phyloP scores from a whole-genome alignment of 1,140 invertebrate genomes.

The Sitodiplosis mosellana region DNA sequence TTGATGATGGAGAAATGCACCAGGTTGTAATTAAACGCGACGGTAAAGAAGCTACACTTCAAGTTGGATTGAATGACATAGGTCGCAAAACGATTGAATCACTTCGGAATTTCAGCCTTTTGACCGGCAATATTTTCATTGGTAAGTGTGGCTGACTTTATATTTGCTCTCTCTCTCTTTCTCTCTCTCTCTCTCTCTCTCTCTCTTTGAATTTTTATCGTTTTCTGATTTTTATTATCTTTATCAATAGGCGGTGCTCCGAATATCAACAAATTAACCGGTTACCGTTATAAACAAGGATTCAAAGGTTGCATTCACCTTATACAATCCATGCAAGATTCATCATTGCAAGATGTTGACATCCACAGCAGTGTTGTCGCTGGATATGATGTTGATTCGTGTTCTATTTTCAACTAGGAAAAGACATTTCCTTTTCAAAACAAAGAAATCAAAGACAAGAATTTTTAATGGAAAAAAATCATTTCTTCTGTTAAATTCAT shows the following conservation, averaged over 20 bases:
- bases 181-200: background rate
- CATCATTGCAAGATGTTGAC: slow-evolving; percentile 47
- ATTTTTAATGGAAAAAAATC: too few relatives aligned
- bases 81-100: slow-evolving; percentile 41
- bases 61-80: slow-evolving; percentile 38
- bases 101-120: slow-evolving; percentile 51
- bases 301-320: slow-evolving; percentile 76
- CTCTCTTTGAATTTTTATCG: slow-evolving; percentile 7
- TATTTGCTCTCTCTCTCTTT: background rate
- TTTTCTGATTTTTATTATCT: too few relatives aligned
- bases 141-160: slow-evolving; percentile 32
- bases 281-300: slow-evolving; percentile 44
- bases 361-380: slow-evolving; percentile 44
- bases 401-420: too few relatives aligned
- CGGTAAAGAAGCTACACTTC: slow-evolving; percentile 46
- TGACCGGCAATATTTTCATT: slow-evolving; percentile 66
- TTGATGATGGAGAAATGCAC: slow-evolving; percentile 60
- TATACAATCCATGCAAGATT: slow-evolving; percentile 49
- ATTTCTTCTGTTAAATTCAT: too few relatives aligned
- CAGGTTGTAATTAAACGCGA: slow-evolving; percentile 44
- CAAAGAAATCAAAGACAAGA: too few relatives aligned
- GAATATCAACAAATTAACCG: slow-evolving; percentile 49
- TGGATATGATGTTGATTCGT: slow-evolving; percentile 52
- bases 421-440: too few relatives aligned
- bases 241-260: slow-evolving; percentile 83